Conservation (phyloP, 2,797 vertebrate species). For the Hydrolagus colliei region DNA sequence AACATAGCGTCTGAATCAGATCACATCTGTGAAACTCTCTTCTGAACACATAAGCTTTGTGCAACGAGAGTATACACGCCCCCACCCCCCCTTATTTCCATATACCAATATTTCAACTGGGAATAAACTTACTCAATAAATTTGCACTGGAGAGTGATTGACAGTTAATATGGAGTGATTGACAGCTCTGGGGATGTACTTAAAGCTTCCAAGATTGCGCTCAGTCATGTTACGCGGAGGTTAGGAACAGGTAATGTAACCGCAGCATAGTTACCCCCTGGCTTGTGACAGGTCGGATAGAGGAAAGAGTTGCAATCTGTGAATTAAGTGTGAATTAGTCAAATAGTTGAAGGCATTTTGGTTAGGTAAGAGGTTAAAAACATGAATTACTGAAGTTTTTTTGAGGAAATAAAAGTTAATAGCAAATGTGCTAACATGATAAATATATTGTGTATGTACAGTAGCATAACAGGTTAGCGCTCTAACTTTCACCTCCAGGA, state of each 20-base stretch:
- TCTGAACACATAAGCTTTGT: conserved; percentile 31
- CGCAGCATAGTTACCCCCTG: background rate
- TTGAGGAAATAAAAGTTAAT: background rate
- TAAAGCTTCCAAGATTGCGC: no score
- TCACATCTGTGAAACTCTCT: conserved; percentile 43
- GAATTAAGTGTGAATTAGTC: background rate
- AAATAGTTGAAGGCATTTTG: background rate
- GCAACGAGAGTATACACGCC: conserved; percentile 31
- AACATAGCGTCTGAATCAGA: conserved; percentile 44
- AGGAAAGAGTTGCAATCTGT: background rate
- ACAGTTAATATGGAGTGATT: background rate
- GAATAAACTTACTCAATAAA: no score
- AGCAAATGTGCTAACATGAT: background rate
- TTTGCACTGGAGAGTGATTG: background rate
- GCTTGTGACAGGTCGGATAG: background rate
- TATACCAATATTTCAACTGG: background rate
- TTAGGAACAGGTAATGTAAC: background rate
- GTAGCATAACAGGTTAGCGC: background rate
- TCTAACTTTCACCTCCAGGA: no score
- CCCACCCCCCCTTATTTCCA: conserved; percentile 35
- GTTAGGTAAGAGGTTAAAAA: background rate
- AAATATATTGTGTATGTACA: background rate
- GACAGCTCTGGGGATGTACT: background rate
- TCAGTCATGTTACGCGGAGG: background rate
- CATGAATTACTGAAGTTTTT: background rate